Evolutionary conservation across 2,113 vertebrate genomes (phyloP).

Genomic region (Zosterops borbonicus): DNA sequence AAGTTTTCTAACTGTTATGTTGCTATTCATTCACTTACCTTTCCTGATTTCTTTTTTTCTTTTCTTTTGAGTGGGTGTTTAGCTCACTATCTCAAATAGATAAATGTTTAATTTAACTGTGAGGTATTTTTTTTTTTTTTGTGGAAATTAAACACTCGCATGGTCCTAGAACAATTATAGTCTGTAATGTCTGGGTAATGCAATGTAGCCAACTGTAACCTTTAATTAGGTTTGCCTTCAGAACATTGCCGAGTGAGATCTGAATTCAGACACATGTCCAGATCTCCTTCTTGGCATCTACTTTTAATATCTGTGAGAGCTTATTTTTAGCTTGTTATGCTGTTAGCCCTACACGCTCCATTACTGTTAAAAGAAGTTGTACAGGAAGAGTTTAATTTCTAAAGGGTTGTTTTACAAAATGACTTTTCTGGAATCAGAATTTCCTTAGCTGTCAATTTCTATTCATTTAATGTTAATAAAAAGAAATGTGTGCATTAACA

Average conservation of each 20-base stretch:
- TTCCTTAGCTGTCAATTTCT: not conserved
- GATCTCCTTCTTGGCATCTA: slow-evolving; percentile 38
- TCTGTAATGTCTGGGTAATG: slow-evolving; percentile 29
- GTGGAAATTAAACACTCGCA: not conserved
- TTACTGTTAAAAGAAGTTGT: not conserved
- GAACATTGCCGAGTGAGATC: slow-evolving; percentile 42
- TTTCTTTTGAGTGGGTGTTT: not conserved
- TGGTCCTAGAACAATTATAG: slow-evolving; percentile 1
- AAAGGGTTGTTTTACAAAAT: not conserved
- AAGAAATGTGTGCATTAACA: not conserved
- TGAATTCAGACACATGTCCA: slow-evolving; percentile 37
- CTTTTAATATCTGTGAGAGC: slow-evolving; percentile 19
- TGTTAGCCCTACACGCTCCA: not conserved
- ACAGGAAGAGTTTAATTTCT: not conserved
- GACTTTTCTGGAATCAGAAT: not conserved
- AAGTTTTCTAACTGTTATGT: not conserved
- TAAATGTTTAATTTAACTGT: not conserved
- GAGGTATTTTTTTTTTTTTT: not conserved
- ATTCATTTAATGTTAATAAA: not conserved
- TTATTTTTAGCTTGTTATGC: slow-evolving; percentile 51
- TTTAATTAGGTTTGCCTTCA: slow-evolving; percentile 58
- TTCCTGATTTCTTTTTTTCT: not conserved
- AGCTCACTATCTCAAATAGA: not conserved
- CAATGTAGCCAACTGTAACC: slow-evolving; percentile 22
- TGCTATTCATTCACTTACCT: not conserved